Conservation (phyloP, 2,888 invertebrate genomes). For the Eubasilissa splendida region DNA sequence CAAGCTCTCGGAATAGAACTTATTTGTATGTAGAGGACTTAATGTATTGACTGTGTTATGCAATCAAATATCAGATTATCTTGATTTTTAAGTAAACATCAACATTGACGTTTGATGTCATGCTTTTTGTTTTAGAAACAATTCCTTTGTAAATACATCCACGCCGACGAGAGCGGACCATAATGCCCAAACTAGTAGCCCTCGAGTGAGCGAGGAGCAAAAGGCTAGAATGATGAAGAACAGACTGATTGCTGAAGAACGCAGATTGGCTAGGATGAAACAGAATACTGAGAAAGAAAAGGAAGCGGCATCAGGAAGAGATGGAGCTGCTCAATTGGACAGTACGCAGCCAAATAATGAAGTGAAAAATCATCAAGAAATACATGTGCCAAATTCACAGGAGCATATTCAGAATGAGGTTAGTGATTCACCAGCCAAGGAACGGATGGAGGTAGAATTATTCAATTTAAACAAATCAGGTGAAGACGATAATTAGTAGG, state of each 20-base stretch:
- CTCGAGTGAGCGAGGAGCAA: constrained; percentile 71
- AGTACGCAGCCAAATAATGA: too few species aligned
- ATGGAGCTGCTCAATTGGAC: too few species aligned
- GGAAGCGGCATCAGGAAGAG: neutral
- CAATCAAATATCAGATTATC: neutral
- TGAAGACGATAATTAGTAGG: too few species aligned
- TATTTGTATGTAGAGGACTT: neutral
- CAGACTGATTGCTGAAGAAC: constrained; percentile 77
- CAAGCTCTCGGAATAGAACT: too few species aligned
- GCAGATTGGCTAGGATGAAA: constrained; percentile 71
- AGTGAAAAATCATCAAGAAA: too few species aligned
- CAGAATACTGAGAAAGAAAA: constrained; percentile 54
- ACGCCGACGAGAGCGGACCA: constrained; percentile 6
- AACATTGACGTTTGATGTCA: neutral
- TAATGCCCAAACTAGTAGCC: neutral
- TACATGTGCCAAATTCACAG: too few species aligned
- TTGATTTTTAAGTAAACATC: neutral
- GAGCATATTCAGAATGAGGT: too few species aligned
- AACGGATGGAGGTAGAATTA: too few species aligned
- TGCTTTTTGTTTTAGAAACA: neutral
- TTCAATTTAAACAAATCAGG: too few species aligned
- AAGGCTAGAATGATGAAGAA: constrained; percentile 80
- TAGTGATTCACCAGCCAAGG: too few species aligned
- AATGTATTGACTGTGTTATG: neutral
- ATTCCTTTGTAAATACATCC: neutral